Evolutionary conservation across 2,888 invertebrate genomes (phyloP).

Genomic region (Romanomermis culicivorax): DNA sequence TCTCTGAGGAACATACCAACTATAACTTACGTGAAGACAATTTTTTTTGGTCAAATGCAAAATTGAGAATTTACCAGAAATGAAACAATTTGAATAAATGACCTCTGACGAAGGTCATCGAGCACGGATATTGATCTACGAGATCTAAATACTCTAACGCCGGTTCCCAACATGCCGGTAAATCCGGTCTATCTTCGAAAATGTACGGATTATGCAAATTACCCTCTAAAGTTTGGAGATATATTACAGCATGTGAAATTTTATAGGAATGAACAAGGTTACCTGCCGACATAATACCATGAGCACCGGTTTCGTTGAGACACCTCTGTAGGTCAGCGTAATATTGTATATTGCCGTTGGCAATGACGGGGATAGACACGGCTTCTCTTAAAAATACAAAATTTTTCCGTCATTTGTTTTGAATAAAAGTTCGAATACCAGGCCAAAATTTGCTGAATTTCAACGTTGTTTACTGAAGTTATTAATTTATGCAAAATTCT

Average conservation of each 20-base stretch:
- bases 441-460: no score
- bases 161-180: constrained; percentile 50
- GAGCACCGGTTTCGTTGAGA: constrained; percentile 59
- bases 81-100: constrained; percentile 91
- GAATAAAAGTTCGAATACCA: not conserved
- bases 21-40: no score
- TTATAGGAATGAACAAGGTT: no score
- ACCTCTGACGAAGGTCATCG: constrained; percentile 57
- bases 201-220: constrained; percentile 90
- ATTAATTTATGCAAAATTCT: constrained; percentile 1
- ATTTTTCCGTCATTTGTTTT: no score
- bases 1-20: no score
- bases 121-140: constrained; percentile 55
- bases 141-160: constrained; percentile 65
- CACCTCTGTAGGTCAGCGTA: constrained; percentile 64
- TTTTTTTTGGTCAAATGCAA: no score
- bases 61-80: constrained; percentile 55
- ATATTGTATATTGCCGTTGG: constrained; percentile 90
- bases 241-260: not conserved
- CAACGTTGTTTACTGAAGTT: no score
- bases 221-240: constrained; percentile 50
- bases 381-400: constrained; percentile 41
- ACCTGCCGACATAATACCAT: constrained; percentile 39
- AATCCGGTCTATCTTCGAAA: constrained; percentile 39
- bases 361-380: constrained; percentile 74